Base-by-base conservation (phyloP, 2,888 invertebrate species). In the Crossocerus cetratus region DNA sequence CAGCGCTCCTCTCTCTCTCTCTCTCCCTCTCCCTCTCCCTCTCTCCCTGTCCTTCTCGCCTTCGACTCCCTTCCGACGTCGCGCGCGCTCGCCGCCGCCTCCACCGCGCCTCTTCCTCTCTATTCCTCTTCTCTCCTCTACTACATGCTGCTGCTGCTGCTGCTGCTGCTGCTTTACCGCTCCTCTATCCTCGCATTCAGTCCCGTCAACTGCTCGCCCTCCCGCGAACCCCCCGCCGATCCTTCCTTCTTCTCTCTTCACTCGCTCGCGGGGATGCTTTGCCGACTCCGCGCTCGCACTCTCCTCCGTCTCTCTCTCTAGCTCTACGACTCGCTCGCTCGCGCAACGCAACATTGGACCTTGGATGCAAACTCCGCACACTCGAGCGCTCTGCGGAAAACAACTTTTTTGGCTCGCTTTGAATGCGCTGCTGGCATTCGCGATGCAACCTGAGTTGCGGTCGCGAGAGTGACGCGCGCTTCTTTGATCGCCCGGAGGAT, bases 291-390 rank as follows among this genome's bases (percentile, higher is more conserved):
- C 18, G 11, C 55, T 83, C 84, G 81, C 84, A 84, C 78, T 78
- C 84, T 82, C 81, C 80, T 82, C 80, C 83, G 74, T 65, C 68
- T 23, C 65, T 62, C 61, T 49, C 67, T 74, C 49, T 53, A 45
- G 55, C 67, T 43, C 43, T 45, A 55, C 58, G 43, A 32, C 44
- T 44, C 61, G 14, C 45, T 18, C 32, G 21, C 57, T 13, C 21
- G 14, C n/a, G 74, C 77, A 67, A 57, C 57, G 67, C 77, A 80
- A 81, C 78, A 71, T 72, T 71, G 73, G 78, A 78, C 80, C 81
- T 80, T 82, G 81, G 83, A 79, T 73, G 60, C 65, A 62, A 70
- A 65, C 65, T 59, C 70, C 62, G 63, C 8, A 32, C 32, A 32
- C 32, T 32, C 32, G 32, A 32, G 32, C 32, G 44, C 57, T 60